Evolutionary conservation across 2,797 vertebrate species (phyloP).

Genomic region (Sarcoramphus papa): DNA sequence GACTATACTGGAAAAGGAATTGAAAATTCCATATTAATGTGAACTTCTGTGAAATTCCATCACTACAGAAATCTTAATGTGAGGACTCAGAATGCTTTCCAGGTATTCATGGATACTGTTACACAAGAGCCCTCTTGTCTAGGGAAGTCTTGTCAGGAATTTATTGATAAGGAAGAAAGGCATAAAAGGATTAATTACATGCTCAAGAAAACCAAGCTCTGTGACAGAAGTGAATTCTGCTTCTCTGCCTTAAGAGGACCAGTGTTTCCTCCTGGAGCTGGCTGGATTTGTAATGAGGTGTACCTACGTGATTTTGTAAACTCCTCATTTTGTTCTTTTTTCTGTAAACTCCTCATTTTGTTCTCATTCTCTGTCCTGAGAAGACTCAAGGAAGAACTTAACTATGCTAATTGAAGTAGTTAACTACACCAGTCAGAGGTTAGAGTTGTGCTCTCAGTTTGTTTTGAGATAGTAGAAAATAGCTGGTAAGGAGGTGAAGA

Average conservation of each 20-base stretch:
- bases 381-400: background rate
- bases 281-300: background rate
- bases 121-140: background rate
- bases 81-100: background rate
- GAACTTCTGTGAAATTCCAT: background rate
- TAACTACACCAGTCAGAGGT: background rate
- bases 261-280: background rate
- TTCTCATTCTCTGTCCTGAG: background rate
- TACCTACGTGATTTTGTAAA: background rate
- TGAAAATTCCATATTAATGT: background rate
- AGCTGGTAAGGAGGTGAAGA: background rate
- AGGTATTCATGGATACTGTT: background rate
- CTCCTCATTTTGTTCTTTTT: background rate
- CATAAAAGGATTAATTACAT: background rate
- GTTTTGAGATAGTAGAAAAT: background rate
- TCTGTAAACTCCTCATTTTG: background rate
- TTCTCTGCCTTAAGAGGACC: background rate
- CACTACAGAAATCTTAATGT: background rate
- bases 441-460: background rate
- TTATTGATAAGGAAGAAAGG: background rate
- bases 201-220: background rate
- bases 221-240: background rate
- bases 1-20: background rate
- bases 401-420: background rate
- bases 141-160: background rate